Evolutionary conservation across 2,113 vertebrate genomes (phyloP), one percentile per base, ranked within the genome.

Genomic region (Cyprinodon brontotheroides): DNA sequence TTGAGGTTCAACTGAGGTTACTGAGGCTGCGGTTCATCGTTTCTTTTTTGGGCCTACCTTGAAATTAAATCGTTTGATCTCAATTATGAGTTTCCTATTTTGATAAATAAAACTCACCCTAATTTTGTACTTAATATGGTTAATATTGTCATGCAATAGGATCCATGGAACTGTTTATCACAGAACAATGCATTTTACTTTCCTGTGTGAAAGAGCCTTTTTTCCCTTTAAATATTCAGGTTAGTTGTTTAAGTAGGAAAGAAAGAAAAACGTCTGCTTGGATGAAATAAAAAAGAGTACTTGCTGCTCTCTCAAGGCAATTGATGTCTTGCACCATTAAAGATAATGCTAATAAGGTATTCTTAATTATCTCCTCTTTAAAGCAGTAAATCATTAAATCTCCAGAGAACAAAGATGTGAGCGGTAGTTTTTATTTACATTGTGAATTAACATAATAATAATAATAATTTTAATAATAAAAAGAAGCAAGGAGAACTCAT

Each of bases 1-100:
- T 50, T 59, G 6, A 75, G 43, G 40, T 29, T 60, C 20, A 78
- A 79, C 36, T 69, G 61, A 70, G 36, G 65, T 79, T 59, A 75
- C 38, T 59, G 48, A 20, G 8, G 17, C 11, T 5, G 15, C 47
- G 47, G 66, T 72, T 67, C 50, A 12, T 45, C 63, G 29, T 29
- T 29, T 29, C 29, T 29, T 29, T 29, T 29, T 29, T 29, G 29
- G 29, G 29, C 29, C 29, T 29, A 1, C 29, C 29, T 29, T 29
- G 29, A 29, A 29, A 29, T 29, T 29, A 29, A 29, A 29, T 29
- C 29, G 29, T 29, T 29, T 29, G 29, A 29, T 29, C 29, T 29
- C 29, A 29, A 29, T 29, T 29, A 29, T 29, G 29, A 29, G 29
- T 29, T 29, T 29, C 1, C 29, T 29, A 29, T 29, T 29, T 29